Evolutionary conservation across 2,888 invertebrate genomes (phyloP).

Genomic region (Cynaeus angustus): DNA sequence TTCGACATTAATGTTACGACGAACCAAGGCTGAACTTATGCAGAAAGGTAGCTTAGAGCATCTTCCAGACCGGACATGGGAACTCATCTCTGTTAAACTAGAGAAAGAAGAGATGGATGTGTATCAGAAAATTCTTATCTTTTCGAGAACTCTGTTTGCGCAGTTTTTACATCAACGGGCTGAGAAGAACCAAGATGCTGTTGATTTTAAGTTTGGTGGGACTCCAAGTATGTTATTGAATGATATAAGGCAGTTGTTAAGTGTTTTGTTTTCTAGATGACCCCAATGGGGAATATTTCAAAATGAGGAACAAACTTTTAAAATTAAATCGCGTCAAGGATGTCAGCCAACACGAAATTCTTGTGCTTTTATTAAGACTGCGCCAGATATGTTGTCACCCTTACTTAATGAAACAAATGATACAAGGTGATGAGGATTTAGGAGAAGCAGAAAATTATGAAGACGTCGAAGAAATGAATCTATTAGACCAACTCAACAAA

Average conservation of each 20-base stretch:
- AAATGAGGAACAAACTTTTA: constrained; percentile 79
- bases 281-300: constrained; percentile 64
- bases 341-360: constrained; percentile 77
- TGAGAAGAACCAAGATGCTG: constrained; percentile 75
- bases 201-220: constrained; percentile 73
- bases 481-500: constrained; percentile 78
- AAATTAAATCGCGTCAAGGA: constrained; percentile 74
- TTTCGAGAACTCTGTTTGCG: constrained; percentile 83
- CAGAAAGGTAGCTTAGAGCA: constrained; percentile 76
- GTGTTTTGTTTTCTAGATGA: constrained; percentile 65
- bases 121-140: constrained; percentile 84
- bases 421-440: constrained; percentile 71
- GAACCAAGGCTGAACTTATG: constrained; percentile 89
- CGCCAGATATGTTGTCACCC: constrained; percentile 68
- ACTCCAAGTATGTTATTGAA: constrained; percentile 70
- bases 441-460: constrained; percentile 65
- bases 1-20: constrained; percentile 87
- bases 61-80: constrained; percentile 77
- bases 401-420: constrained; percentile 66
- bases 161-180: constrained; percentile 85
- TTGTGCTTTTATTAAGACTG: constrained; percentile 88
- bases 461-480: constrained; percentile 73
- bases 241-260: too few species aligned
- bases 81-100: constrained; percentile 77
- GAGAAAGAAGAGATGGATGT: constrained; percentile 82